Percentiles rank a stretch among this genome's conserved stretches.
These are phyloP conservation scores for Pituophis catenifer DNA, from an alignment of 2,113 vertebrate genomes.

Conservation along the genomic window DNA sequence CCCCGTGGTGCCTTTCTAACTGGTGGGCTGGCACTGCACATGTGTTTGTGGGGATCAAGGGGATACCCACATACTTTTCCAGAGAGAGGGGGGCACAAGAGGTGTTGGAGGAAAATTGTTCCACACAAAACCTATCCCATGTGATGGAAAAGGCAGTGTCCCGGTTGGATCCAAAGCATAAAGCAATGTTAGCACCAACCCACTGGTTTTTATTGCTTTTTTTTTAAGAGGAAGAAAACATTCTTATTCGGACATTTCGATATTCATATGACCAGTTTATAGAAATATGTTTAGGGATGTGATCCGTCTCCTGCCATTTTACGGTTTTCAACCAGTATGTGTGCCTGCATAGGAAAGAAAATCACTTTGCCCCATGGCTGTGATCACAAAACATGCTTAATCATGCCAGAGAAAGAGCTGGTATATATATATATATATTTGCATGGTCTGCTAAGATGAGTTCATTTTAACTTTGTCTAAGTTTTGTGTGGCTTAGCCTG, in stretches of 20 bases:
- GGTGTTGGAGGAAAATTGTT: not conserved
- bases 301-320: not conserved
- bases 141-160: not conserved
- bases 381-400: not conserved
- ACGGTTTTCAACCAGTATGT: not conserved
- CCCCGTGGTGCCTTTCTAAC: not conserved
- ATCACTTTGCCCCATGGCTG: not conserved
- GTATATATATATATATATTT: not conserved
- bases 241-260: not conserved
- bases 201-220: rapidly evolving
- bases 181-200: rapidly evolving
- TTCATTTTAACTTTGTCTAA: not conserved
- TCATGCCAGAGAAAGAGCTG: not conserved
- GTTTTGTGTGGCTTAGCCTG: not conserved
- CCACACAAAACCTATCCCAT: not conserved
- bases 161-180: rapidly evolving
- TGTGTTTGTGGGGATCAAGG: not conserved
- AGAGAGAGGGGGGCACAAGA: not conserved
- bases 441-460: not conserved
- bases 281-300: not conserved
- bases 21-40: not conserved
- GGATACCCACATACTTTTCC: not conserved
- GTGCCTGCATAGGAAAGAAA: not conserved
- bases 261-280: rapidly evolving
- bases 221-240: rapidly evolving